Base-by-base conservation (phyloP, 2,797 vertebrate species). In the Danio jaintianensis region DNA sequence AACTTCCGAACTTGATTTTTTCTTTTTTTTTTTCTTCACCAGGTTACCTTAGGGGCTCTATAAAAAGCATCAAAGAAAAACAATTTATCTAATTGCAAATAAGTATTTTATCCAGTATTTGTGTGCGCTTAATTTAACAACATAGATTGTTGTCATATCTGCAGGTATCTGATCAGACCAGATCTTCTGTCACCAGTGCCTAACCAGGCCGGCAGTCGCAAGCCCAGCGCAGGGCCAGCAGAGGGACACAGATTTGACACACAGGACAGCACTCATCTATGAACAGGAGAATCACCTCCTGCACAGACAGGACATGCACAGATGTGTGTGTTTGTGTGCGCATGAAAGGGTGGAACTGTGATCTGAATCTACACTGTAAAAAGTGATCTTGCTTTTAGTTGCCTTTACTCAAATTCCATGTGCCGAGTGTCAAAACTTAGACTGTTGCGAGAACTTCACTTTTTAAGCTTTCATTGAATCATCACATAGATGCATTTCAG, bases 191-290 rank as follows among this genome's bases (percentile, higher is more conserved):
- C 94, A 52, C 87, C 94, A 82, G 92, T 94, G 50, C 93, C 95
- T 66, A 93, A 91, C 85, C 91, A 93, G 83, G 91, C 92, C 42
- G 89, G 89, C 84, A 82, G 87, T 85, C 91, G 93, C 64, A 95
- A 94, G 85, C 88, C 92, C 85, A 91, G 91, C 36, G 79, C 88
- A 0, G 91, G 93, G 4, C 88, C 91, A 42, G 85, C 91, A 0
- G 94, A 95, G 78, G 92, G 92, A 70, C 90, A 92, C 83, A 90
- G 89, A 79, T 95, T 93, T 3, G 90, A 95, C 43, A 91, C 89
- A 5, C 94, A 93, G 89, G 93, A 94, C 89, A 95, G 93, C 89
- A 95, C 94, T 52, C 94, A 94, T 73, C 92, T 96, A 90, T 95
- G 89, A 95, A 68, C 62, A 38, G 61, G 29, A 87, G 6, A 38